Percentiles rank a stretch among this genome's conserved stretches.
These are phyloP conservation scores for Sus cebifrons DNA, from an alignment of 2,797 vertebrate species.

Conservation along the genomic window DNA sequence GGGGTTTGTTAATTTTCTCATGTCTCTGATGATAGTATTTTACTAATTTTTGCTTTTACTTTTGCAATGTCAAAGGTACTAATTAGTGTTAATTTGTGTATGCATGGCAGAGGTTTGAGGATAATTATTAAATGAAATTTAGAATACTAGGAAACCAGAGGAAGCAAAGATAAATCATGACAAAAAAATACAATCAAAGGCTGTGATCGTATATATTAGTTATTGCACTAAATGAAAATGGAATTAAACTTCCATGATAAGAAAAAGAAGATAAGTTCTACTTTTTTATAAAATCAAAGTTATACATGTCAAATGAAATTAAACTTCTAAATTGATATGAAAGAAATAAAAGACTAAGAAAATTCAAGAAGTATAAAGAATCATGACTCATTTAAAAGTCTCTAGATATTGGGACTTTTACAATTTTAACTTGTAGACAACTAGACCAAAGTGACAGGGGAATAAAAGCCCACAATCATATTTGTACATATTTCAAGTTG, in stretches of 20 bases:
- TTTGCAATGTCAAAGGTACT: not conserved
- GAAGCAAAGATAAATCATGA: not conserved
- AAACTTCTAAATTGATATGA: not conserved
- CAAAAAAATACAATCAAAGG: not conserved
- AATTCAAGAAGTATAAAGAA: not conserved
- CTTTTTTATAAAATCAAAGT: not conserved
- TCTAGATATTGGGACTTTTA: not conserved
- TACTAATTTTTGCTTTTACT: not conserved
- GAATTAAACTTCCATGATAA: not conserved
- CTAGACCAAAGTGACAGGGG: not conserved
- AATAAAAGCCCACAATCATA: not conserved
- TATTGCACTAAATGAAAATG: not conserved
- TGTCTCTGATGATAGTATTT: not conserved
- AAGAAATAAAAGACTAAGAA: not conserved
- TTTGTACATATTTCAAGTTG: not conserved
- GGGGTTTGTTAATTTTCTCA: not conserved
- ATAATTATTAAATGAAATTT: not conserved
- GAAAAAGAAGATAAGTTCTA: not conserved
- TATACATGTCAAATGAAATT: not conserved
- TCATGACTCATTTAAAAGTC: not conserved
- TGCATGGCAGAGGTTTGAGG: not conserved
- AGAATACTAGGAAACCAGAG: not conserved
- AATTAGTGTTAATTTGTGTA: not conserved
- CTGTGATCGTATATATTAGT: not conserved
- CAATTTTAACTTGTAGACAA: not conserved